phyloP scores from a whole-genome alignment of 2,888 invertebrate species.

The Cryptophagus acutangulus region DNA sequence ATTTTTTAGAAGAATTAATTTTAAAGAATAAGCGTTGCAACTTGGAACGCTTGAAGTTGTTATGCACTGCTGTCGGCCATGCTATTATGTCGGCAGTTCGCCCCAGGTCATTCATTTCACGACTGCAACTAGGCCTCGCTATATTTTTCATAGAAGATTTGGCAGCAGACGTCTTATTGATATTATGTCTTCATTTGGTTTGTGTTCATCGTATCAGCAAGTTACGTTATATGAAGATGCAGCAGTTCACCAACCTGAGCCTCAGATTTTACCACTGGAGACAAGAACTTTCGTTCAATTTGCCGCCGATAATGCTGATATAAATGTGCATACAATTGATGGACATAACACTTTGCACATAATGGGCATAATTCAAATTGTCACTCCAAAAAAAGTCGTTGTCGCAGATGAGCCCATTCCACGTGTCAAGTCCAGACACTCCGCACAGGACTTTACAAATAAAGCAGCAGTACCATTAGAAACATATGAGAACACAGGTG shows the following conservation, averaged over 20 bases:
- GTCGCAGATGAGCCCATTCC: conserved; percentile 18
- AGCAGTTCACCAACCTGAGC: conserved; percentile 26
- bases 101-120: conserved; percentile 29
- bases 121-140: conserved; percentile 31
- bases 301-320: conserved; percentile 34
- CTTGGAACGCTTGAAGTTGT: conserved; percentile 13
- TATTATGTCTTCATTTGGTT: too few species aligned
- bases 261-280: conserved; percentile 28
- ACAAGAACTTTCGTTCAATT: conserved; percentile 30
- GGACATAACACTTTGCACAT: conserved; percentile 33
- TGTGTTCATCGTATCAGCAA: conserved; percentile 28
- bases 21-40: too few species aligned
- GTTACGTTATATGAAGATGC: conserved; percentile 27
- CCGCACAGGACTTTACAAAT: conserved; percentile 18
- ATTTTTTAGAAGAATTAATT: conserved; percentile 35
- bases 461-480: conserved; percentile 20
- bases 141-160: conserved; percentile 8
- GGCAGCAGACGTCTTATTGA: conserved; percentile 17
- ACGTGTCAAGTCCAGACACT: conserved; percentile 18
- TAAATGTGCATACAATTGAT: conserved; percentile 34
- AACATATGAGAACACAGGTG: conserved; percentile 19
- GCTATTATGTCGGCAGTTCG: conserved; percentile 39
- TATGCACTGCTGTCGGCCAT: conserved; percentile 23
- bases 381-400: conserved; percentile 27
- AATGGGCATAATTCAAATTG: too few species aligned